Evolutionary conservation across 1,140 invertebrate genomes (phyloP), one percentile per base, ranked within the genome.

Genomic region (Melanaphis sacchari): DNA sequence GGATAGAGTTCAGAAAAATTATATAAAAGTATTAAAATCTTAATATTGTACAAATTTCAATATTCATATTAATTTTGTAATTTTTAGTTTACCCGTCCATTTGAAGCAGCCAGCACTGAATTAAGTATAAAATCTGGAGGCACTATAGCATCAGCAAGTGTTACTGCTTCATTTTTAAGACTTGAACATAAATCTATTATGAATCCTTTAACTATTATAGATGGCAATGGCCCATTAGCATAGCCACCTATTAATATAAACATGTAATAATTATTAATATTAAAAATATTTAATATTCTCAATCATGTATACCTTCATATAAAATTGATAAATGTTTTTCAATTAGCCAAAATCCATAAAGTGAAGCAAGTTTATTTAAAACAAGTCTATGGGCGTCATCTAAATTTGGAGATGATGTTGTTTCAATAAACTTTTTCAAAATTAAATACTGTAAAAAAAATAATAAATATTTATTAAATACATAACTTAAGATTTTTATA

Each of bases 101-200:
- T 97, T 6, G 97, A 96, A 94, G 96, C 95, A 89, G 98, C 98
- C 26, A 98, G 95, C 31, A 97, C 96, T 15, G 98, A 98, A 94
- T 97, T 97, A 0, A 98, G 95, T 94, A 98, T 96, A 95, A 97
- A 98, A 96, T 99, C 98, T 31, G 98, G 97, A 4, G 98, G 98
- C 36, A 98, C 97, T 93, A 99, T 96, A 2, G 97, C 96, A 96
- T 99, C 98, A 2, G 97, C 97, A n/a, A 99, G 95, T 21, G 97
- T 94, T 24, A 98, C 96, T 21, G 97, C 96, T 94, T 99, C 97
- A 89, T 97, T 95, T 95, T 97, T 97, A 22, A 98, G 94, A 85
- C 95, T 95, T 2, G 94, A 94, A 94, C 97, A 97, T 41, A 97
- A 94, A 66, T 95, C 94, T 82, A 97, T 95, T 87, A 98, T 97